Evolutionary conservation across 1,140 invertebrate species (phyloP).

Genomic region (Leptopilina clavipes): DNA sequence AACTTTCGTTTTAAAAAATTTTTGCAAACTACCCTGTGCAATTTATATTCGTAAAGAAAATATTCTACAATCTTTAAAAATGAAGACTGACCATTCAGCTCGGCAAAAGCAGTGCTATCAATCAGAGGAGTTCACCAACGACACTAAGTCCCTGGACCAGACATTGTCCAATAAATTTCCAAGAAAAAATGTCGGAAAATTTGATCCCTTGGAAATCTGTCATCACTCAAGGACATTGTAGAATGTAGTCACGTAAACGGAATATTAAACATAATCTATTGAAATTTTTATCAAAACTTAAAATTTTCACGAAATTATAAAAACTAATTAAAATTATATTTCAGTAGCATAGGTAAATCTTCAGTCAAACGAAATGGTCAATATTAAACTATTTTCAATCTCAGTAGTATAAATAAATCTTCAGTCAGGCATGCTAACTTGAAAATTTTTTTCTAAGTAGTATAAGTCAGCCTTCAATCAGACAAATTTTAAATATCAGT

Average conservation of each 20-base stretch:
- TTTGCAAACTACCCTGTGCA: neutral
- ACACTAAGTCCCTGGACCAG: slow-evolving; percentile 46
- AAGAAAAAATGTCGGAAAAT: slow-evolving; percentile 56
- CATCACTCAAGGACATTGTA: slow-evolving; percentile 44
- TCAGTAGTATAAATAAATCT: too few relatives aligned
- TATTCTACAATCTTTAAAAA: slow-evolving; percentile 47
- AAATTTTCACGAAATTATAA: too few relatives aligned
- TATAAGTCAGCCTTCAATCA: too few relatives aligned
- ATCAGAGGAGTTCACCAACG: slow-evolving; percentile 52
- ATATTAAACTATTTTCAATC: too few relatives aligned
- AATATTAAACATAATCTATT: neutral
- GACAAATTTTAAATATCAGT: too few relatives aligned
- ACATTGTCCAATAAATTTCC: slow-evolving; percentile 52
- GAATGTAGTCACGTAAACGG: neutral
- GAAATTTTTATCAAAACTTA: too few relatives aligned
- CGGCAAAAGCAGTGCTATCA: slow-evolving; percentile 46
- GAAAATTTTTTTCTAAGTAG: too few relatives aligned
- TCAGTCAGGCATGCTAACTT: too few relatives aligned
- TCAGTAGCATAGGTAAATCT: too few relatives aligned
- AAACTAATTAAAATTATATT: too few relatives aligned
- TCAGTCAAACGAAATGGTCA: too few relatives aligned
- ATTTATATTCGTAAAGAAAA: neutral
- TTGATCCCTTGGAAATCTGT: slow-evolving; percentile 58
- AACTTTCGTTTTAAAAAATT: neutral
- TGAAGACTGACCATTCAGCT: slow-evolving; percentile 48